Conservation (phyloP, 2,888 invertebrate species). For the Tillus elongatus region DNA sequence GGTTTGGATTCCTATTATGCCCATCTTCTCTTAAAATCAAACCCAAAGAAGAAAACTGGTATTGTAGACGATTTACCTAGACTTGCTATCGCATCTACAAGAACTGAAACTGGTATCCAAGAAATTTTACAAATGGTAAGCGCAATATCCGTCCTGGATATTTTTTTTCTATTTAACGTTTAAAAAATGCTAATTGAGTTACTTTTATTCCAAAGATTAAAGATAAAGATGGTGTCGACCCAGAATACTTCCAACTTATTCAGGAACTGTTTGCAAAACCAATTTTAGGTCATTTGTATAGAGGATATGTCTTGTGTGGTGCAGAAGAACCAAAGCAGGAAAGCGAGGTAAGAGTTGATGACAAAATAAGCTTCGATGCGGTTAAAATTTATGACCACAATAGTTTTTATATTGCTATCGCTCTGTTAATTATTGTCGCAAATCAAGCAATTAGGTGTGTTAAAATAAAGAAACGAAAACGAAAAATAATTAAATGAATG, state of each 20-base stretch:
- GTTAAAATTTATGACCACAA: no score
- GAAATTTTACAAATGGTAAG: constrained; percentile 48
- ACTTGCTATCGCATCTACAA: constrained; percentile 69
- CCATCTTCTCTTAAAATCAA: constrained; percentile 76
- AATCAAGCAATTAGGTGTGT: no score
- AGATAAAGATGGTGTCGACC: constrained; percentile 43
- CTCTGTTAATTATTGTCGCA: no score
- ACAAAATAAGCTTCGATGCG: no score
- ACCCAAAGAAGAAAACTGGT: constrained; percentile 52
- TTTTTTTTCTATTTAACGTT: no score
- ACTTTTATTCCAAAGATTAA: constrained; percentile 40
- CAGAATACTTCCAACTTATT: constrained; percentile 45
- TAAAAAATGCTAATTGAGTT: no score
- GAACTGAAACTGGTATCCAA: constrained; percentile 72
- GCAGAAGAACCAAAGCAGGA: constrained; percentile 32
- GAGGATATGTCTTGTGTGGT: constrained; percentile 51
- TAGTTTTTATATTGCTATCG: no score
- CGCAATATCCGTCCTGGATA: no score
- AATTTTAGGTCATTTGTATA: constrained; percentile 52
- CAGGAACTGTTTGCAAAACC: constrained; percentile 44
- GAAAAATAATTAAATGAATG: no score
- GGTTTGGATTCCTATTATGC: constrained; percentile 97
- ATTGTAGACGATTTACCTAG: constrained; percentile 55
- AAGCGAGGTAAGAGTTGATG: constrained; percentile 34
- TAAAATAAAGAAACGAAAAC: no score